phyloP scores from a whole-genome alignment of 2,888 invertebrate genomes.

The Oeneis ivallda region DNA sequence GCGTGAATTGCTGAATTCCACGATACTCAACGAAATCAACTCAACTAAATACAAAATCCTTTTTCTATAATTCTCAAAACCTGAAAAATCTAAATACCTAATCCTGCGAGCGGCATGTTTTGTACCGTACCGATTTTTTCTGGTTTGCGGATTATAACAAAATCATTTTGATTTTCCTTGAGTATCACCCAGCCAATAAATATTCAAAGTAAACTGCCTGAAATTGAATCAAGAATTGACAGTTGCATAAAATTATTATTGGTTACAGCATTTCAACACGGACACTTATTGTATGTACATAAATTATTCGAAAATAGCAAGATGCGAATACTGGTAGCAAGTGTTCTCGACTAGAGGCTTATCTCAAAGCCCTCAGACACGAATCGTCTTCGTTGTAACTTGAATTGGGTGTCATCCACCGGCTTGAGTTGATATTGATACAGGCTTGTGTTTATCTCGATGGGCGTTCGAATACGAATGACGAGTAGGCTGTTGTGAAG shows the following conservation, averaged over 20 bases:
- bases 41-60: too few species aligned
- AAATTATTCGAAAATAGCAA: constrained; percentile 1
- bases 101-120: too few species aligned
- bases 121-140: too few species aligned
- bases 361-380: constrained; percentile 5
- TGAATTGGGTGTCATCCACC: constrained; percentile 8
- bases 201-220: too few species aligned
- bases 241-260: background rate
- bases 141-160: too few species aligned
- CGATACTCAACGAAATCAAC: too few species aligned
- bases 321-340: background rate
- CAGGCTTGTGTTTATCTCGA: background rate
- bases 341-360: constrained; percentile 3
- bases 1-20: too few species aligned
- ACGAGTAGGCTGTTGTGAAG: background rate
- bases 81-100: too few species aligned
- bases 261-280: background rate
- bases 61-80: too few species aligned
- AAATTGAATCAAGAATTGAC: background rate
- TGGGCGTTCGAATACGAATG: constrained; percentile 8
- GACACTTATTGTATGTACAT: background rate
- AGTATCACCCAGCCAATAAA: too few species aligned
- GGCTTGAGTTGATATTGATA: background rate
- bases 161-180: too few species aligned
- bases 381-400: constrained; percentile 3